Conservation (phyloP, 2,888 invertebrate genomes). For the Neuroscelio doddi region DNA sequence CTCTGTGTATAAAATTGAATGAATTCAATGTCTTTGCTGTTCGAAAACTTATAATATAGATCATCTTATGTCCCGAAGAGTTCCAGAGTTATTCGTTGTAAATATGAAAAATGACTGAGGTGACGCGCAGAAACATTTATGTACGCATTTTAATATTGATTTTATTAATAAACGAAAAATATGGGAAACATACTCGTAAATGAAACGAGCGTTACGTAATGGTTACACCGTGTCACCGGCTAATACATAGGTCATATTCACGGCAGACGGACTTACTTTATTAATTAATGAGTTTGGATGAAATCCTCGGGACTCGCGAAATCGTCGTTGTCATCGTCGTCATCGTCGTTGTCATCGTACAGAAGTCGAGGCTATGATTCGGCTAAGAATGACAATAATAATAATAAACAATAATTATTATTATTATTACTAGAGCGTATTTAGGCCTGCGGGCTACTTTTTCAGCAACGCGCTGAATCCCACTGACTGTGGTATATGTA, state of each 20-base stretch:
- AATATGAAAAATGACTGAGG: background rate
- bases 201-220: too few species aligned
- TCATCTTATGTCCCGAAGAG: background rate
- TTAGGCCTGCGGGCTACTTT: constrained; percentile 70
- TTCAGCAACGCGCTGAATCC: constrained; percentile 63
- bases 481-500: constrained; percentile 41
- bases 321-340: background rate
- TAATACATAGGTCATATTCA: too few species aligned
- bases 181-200: background rate
- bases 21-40: constrained; percentile 5
- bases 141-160: background rate
- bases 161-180: too few species aligned
- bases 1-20: background rate
- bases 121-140: background rate
- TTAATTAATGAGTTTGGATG: background rate
- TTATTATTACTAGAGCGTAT: constrained; percentile 63
- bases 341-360: background rate
- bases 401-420: background rate
- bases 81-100: background rate
- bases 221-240: too few species aligned
- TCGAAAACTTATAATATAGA: background rate
- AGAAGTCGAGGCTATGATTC: constrained; percentile 13
- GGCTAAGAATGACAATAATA: constrained; percentile 19
- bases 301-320: background rate
- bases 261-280: too few species aligned